Conservation (phyloP, 2,113 vertebrate species). For the Alectura lathami region DNA sequence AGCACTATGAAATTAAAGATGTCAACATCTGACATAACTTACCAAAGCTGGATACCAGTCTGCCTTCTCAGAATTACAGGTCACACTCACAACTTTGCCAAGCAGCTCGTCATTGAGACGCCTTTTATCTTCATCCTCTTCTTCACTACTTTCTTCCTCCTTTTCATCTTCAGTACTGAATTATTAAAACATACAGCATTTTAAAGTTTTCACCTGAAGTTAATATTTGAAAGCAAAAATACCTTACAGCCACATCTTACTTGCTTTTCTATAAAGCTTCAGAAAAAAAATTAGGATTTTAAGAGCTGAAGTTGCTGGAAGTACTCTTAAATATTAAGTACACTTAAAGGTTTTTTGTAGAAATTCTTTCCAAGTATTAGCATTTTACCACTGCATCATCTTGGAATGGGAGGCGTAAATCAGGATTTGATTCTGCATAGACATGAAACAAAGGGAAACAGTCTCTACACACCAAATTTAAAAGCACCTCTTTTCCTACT, state of each 20-base stretch:
- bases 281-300: background rate
- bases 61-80: slow-evolving; percentile 67
- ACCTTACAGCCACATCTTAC: background rate
- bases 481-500: background rate
- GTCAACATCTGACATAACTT: slow-evolving; percentile 36
- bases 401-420: background rate
- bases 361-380: background rate
- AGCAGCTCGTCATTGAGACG: slow-evolving; percentile 89
- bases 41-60: slow-evolving; percentile 92
- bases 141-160: slow-evolving; percentile 92
- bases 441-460: background rate
- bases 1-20: background rate
- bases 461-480: background rate
- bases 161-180: slow-evolving; percentile 93
- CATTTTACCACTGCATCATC: background rate
- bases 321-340: background rate
- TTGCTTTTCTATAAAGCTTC: background rate
- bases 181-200: background rate
- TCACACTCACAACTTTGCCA: slow-evolving; percentile 89
- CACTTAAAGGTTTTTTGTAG: background rate
- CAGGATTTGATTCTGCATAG: background rate
- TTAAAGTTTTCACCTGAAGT: background rate
- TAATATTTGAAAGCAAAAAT: background rate
- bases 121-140: slow-evolving; percentile 90
- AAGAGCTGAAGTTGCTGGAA: background rate